Conservation (phyloP, 2,797 vertebrate genomes). For the Mionectes olivaceus region DNA sequence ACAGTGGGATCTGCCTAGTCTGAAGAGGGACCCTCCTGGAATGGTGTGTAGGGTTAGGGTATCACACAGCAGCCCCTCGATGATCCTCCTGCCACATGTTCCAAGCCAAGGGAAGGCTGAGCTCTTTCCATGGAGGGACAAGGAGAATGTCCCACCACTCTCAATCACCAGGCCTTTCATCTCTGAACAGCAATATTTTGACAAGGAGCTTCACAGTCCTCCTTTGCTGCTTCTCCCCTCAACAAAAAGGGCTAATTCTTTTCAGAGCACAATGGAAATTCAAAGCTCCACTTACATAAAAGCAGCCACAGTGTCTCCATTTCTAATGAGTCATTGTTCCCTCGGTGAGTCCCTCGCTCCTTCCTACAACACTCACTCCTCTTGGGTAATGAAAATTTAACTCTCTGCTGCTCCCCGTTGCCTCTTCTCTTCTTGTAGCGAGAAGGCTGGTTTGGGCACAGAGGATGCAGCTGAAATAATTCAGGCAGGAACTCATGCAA, state of each 20-base stretch:
- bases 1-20: background rate
- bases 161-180: background rate
- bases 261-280: conserved; percentile 41
- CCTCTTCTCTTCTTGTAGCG: background rate
- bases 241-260: conserved; percentile 37
- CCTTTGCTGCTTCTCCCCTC: background rate
- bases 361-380: conserved; percentile 32
- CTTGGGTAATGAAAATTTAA: conserved; percentile 68
- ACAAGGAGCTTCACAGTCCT: background rate
- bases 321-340: conserved; percentile 55
- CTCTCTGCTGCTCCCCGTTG: background rate
- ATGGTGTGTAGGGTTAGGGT: background rate
- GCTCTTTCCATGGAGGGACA: background rate
- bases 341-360: background rate
- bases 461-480: conserved; percentile 34
- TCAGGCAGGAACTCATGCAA: conserved; percentile 21
- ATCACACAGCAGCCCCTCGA: background rate
- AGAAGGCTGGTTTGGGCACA: background rate
- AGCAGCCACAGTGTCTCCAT: conserved; percentile 15
- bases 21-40: background rate
- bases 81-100: accelerated
- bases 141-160: background rate
- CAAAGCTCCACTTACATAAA: conserved; percentile 29
- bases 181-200: background rate
- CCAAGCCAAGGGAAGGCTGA: background rate